Percentiles rank a stretch among this genome's conserved stretches.
Conservation (phyloP, 2,888 invertebrate genomes). For the Euphydryas editha region DNA sequence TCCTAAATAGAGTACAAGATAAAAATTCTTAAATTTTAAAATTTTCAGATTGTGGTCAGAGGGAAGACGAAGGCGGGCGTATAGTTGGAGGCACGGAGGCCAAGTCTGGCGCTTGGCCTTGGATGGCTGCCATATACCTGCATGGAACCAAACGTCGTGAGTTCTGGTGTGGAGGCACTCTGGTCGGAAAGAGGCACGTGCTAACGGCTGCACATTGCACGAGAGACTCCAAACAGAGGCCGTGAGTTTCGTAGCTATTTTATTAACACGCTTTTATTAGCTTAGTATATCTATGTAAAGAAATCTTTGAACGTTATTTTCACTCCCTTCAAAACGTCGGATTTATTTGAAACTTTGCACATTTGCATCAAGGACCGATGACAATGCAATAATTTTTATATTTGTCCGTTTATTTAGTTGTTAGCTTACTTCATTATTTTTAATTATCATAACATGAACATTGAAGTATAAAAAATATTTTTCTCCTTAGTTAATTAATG, state of each 20-base stretch:
- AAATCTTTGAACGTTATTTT: too few relatives aligned
- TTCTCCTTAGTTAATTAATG: too few relatives aligned
- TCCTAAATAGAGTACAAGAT: too few relatives aligned
- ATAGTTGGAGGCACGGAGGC: constrained; percentile 96
- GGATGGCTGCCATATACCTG: constrained; percentile 97
- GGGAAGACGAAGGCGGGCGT: constrained; percentile 92
- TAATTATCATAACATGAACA: too few relatives aligned
- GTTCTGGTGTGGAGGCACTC: constrained; percentile 97
- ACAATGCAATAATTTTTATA: too few relatives aligned
- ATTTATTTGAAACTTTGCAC: too few relatives aligned
- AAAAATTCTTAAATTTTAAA: background rate
- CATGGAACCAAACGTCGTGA: constrained; percentile 93
- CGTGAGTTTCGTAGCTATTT: constrained; percentile 83
- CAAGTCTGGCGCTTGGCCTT: constrained; percentile 95
- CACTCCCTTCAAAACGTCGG: too few relatives aligned
- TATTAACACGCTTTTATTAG: background rate
- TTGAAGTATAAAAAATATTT: too few relatives aligned
- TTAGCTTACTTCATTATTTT: too few relatives aligned
- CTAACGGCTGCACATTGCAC: constrained; percentile 97
- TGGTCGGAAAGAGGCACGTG: constrained; percentile 91
- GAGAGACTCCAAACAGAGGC: constrained; percentile 93
- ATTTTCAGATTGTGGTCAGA: constrained; percentile 89
- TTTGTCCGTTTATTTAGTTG: too few relatives aligned
- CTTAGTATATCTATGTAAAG: too few relatives aligned
- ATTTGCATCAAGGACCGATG: too few relatives aligned